Conservation (phyloP, 2,113 vertebrate genomes). For the Rhinoptilus africanus region DNA sequence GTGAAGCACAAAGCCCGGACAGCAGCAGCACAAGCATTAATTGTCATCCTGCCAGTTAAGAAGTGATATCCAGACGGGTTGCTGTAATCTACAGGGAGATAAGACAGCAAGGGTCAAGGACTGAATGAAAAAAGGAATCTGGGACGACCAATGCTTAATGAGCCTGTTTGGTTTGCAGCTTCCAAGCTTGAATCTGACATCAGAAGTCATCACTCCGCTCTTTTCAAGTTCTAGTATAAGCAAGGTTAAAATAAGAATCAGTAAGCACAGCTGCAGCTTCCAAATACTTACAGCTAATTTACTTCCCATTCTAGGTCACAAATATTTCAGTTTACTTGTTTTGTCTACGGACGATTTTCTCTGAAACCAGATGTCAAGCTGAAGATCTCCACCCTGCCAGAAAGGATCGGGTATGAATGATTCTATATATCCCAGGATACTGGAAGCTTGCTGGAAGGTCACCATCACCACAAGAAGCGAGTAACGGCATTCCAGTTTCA, state of each 20-base stretch:
- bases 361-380: not conserved
- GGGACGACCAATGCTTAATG: not conserved
- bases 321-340: not conserved
- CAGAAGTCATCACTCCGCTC: not conserved
- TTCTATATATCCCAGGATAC: not conserved
- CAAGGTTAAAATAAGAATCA: conserved; percentile 29
- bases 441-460: not conserved
- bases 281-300: not conserved
- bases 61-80: not conserved
- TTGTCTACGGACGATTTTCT: not conserved
- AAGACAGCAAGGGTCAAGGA: conserved; percentile 15
- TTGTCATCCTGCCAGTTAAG: not conserved
- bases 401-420: not conserved
- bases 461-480: not conserved
- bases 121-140: not conserved
- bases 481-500: not conserved
- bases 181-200: not conserved
- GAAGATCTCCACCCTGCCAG: not conserved
- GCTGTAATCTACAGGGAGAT: not conserved
- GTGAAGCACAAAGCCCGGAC: not conserved
- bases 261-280: conserved; percentile 45
- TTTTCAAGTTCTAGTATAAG: conserved; percentile 11
- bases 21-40: not conserved
- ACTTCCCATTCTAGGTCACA: conserved; percentile 21
- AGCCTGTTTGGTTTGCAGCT: not conserved